These are phyloP conservation scores for Neostethus bicornis DNA, from an alignment of 2,797 vertebrate species.

Conservation along the genomic window DNA sequence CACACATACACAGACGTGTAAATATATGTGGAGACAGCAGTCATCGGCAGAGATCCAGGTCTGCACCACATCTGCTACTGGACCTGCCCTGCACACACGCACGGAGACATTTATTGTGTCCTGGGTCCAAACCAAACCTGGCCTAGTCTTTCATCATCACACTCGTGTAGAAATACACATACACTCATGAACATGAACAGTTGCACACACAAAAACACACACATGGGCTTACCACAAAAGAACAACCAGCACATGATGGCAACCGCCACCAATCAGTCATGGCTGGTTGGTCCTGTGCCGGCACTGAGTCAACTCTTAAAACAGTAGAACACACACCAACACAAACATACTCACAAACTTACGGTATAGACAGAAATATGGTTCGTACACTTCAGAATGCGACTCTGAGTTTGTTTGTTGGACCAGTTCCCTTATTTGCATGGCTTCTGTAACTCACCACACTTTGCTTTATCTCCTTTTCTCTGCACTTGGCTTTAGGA, in stretches of 20 bases:
- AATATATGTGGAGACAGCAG: constrained; percentile 76
- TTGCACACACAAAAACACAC: constrained; percentile 38
- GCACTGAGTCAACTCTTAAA: constrained; percentile 69
- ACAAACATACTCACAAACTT: constrained; percentile 46
- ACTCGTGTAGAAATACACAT: constrained; percentile 58
- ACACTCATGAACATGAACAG: constrained; percentile 50
- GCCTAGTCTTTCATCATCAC: constrained; percentile 52
- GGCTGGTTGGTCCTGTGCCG: constrained; percentile 70
- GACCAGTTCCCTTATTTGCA: constrained; percentile 66
- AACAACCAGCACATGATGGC: constrained; percentile 74
- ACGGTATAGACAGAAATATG: constrained; percentile 55
- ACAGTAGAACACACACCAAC: constrained; percentile 67
- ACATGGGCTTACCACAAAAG: constrained; percentile 72
- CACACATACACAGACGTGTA: constrained; percentile 65
- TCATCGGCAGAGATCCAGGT: constrained; percentile 66
- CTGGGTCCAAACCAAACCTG: constrained; percentile 65
- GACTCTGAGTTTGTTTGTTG: constrained; percentile 73
- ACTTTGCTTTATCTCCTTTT: constrained; percentile 63
- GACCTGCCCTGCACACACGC: constrained; percentile 64
- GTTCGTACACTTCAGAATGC: constrained; percentile 65
- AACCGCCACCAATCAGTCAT: constrained; percentile 76
- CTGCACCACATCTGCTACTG: constrained; percentile 79
- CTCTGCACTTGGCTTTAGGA: constrained; percentile 65
- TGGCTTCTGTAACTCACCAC: constrained; percentile 78
- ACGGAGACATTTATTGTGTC: constrained; percentile 50